Evolutionary conservation across 2,797 vertebrate species (phyloP), one percentile per base, ranked within the genome.

Genomic region (Leucoraja ocellata): DNA sequence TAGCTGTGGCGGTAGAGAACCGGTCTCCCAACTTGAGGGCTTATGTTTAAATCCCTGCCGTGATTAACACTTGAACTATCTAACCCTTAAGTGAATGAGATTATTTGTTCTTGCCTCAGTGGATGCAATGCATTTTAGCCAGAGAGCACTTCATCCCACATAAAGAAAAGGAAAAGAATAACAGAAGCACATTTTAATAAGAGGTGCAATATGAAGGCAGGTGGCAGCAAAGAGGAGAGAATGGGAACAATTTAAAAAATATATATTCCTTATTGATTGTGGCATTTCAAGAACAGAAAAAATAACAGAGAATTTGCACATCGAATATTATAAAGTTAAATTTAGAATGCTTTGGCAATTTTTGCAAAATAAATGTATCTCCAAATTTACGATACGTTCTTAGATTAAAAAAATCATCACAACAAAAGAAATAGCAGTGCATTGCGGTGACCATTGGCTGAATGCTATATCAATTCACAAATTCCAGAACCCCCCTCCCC

Each of bases 21-120:
- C 76, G 90, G 71, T 54, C 71, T 76, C 71, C 90, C 90, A 92
- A 58, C 90, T 76, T 54, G 90, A 92, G 71, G 73, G 90, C 39
- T 71, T 74, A 76, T 18, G 11, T 91, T 91, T 16, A 74, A 92
- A 68, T 76, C 90, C 71, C 68, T 73, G 36, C 1, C 39, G 4
- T 74, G 90, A 54, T 36, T 73, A 68, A 91, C 36, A 74, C 23
- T 74, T 91, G 90, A 76, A 76, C 71, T 58, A 54, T 76, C 39
- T 36, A 68, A 36, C 28, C n/a, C 23, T n/a, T 76, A 6, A 74
- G 4, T 16, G 36, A 91, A 11, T 91, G 25, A 74, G 58, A 54
- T 76, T 76, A 92, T 76, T 76, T 54, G 11, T 76, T 46, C 90
- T 92, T 92, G 23, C 71, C 39, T 92, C 46, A 36, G 18, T 76